Conservation (phyloP, 2,113 vertebrate species). For the Micronycteris hirsuta region DNA sequence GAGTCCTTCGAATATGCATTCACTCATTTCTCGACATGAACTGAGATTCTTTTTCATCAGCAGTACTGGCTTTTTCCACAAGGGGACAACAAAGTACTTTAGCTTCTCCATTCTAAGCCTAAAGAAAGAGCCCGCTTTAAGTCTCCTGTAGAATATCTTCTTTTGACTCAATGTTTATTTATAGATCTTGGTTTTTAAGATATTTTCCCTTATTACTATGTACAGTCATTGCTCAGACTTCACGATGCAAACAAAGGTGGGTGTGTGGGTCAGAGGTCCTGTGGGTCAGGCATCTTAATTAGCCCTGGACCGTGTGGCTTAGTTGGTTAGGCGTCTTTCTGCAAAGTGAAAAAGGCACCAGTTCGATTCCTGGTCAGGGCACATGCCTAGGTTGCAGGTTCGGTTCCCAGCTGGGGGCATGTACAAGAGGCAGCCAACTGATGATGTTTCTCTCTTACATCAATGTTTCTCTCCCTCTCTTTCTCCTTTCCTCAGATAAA, state of each 20-base stretch:
- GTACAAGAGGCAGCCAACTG: too few species aligned
- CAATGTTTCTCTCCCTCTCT: too few species aligned
- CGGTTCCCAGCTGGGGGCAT: too few species aligned
- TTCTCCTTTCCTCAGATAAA: too few species aligned
- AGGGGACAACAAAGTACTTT: slow-evolving; percentile 22
- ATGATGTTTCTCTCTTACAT: too few species aligned
- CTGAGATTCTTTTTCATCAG: background rate
- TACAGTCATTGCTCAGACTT: background rate
- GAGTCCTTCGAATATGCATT: background rate
- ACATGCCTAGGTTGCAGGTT: too few species aligned
- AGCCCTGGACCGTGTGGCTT: too few species aligned
- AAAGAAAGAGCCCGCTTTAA: background rate
- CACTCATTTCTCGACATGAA: background rate
- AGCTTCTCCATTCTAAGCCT: background rate
- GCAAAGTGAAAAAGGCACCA: too few species aligned
- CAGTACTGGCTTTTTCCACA: slow-evolving; percentile 51
- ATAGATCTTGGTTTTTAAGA: background rate
- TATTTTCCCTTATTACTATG: background rate
- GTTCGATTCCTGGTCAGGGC: too few species aligned
- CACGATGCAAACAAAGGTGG: background rate
- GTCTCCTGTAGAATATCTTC: background rate
- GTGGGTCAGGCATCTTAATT: background rate
- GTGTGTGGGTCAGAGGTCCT: background rate
- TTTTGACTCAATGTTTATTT: background rate
- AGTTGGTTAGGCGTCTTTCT: too few species aligned